Evolutionary conservation across 1,140 invertebrate species (phyloP), one percentile per base, ranked within the genome.

Genomic region (Teleogryllus occipitalis): DNA sequence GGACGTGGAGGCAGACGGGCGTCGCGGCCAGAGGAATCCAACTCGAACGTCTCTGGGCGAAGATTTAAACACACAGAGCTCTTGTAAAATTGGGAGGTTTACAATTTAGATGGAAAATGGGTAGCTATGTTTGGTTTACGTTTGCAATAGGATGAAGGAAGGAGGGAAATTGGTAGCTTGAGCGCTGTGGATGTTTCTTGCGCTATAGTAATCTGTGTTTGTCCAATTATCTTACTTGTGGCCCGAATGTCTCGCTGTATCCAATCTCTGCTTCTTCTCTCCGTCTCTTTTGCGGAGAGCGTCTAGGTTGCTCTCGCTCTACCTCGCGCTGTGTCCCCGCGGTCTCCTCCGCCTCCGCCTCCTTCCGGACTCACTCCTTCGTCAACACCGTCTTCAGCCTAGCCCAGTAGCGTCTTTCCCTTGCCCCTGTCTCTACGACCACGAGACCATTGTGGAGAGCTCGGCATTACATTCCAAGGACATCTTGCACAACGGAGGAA

Each of bases 51-150:
- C 10, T 65, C 54, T 10, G 10, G 18, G 54, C 54, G 10, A 65
- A 65, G 54, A 65, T 65, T 65, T 65, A 65, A 65, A 65, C 54
- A 65, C 54, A 65, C 54, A 65, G 54, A 65, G 54, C 54, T 65
- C 18, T 65, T 65, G 54, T 65, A 65, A 65, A 65, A 65, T 65
- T 65, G 54, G 54, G 18, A 65, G 54, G 54, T 65, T 65, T 65
- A 65, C 54, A 65, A 65, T 65, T 65, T 65, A 65, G 54, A 65
- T 65, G 54, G 54, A 65, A 65, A 65, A 65, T 65, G 54, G 54
- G 54, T 65, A 65, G 54, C 54, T 14, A 65, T 7, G 54, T 65
- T 65, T 65, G 18, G 54, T 65, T 65, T 65, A 65, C 54, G 54
- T 65, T 65, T 65, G 54, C 54, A 65, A 65, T 65, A 65, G 54